phyloP scores from a whole-genome alignment of 2,888 invertebrate genomes.

The Polydrusus cervinus region DNA sequence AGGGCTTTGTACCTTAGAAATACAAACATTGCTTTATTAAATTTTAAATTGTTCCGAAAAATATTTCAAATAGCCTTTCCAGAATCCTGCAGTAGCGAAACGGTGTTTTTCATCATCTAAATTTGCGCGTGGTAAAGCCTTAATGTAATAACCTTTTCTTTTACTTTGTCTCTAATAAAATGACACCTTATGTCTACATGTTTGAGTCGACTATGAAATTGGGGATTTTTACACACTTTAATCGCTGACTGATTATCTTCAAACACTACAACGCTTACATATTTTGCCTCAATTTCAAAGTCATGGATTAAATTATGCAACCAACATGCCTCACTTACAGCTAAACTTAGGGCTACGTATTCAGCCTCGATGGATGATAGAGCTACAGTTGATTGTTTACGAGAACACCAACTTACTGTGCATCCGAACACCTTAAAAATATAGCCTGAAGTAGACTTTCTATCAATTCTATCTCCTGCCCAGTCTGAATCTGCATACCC shows the following conservation, averaged over 20 bases:
- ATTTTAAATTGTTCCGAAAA: no score
- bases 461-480: constrained; percentile 26
- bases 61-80: no score
- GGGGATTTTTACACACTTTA: constrained; percentile 52
- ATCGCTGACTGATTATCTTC: constrained; percentile 53
- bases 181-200: constrained; percentile 49
- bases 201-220: constrained; percentile 49
- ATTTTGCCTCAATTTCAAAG: constrained; percentile 35
- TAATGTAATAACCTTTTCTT: constrained; percentile 20
- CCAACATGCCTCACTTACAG: constrained; percentile 60
- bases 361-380: constrained; percentile 58
- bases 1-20: no score
- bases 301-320: constrained; percentile 56
- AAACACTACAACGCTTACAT: constrained; percentile 43
- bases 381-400: constrained; percentile 60
- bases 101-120: no score
- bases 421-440: constrained; percentile 57
- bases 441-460: constrained; percentile 56
- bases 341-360: constrained; percentile 57
- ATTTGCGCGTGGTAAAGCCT: no score
- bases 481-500: constrained; percentile 39
- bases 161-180: constrained; percentile 52
- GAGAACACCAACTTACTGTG: constrained; percentile 60
- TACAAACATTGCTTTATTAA: no score
- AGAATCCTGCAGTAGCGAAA: no score